Evolutionary conservation across 2,113 vertebrate species (phyloP), one percentile per base, ranked within the genome.

Genomic region (Notiomystis cincta): DNA sequence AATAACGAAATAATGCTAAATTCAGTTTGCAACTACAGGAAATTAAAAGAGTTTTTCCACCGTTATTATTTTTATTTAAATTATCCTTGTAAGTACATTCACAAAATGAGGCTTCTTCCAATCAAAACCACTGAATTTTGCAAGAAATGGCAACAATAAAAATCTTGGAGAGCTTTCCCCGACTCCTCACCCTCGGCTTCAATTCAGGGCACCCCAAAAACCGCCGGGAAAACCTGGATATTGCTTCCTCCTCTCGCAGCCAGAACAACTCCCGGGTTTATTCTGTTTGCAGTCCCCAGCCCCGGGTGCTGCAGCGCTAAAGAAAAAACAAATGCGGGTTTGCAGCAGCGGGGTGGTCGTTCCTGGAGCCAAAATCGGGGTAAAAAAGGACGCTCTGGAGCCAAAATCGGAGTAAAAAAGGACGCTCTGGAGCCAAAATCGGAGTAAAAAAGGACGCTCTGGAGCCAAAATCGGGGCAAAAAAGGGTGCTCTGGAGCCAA

Each of bases 311-410:
- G 2, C 3, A 61, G 35, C 30, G 3, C 57, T 45, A 14, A 79
- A 7, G 0, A 42, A 20, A 64, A 2, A 5, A 37, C 4, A 7
- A n/a, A 45, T 30, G 8, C 40, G 1, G 10, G 14, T 51, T 47
- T 89, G 5, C 56, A 40, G 21, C 0, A 24, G 13, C 38, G n/a
- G 53, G 22, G 35, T 6, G 12, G 87, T 76, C 40, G 17, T 6
- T 45, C 25, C 48, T 25, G 53, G 0, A 28, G 67, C 16, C 23
- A 20, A 27, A 27, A 28, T 5, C n/a, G n/a, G n/a, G n/a, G n/a
- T n/a, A n/a, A 7, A 3, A 54, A 53, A 15, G 1, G 5, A 14
- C n/a, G 45, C n/a, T 4, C 45, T 3, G n/a, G 3, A 13, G 47
- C 11, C 25, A n/a, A n/a, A n/a, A n/a, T n/a, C n/a, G n/a, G n/a